phyloP scores from a whole-genome alignment of 1,140 invertebrate genomes.

The Sweltsa coloradensis region DNA sequence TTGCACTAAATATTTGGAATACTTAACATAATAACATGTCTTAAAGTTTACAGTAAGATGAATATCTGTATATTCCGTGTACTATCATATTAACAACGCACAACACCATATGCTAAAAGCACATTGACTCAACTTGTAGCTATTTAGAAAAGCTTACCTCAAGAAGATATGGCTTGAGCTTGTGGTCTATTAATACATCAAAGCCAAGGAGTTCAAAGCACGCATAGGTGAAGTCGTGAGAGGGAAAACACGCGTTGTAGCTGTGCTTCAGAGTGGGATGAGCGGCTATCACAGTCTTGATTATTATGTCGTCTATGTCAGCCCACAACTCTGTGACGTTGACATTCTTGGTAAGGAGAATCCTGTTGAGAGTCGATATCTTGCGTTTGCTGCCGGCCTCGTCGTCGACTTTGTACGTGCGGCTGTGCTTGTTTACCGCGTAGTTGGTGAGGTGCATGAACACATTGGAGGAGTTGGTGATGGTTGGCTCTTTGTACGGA shows the following conservation, averaged over 20 bases:
- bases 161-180: slow-evolving; percentile 71
- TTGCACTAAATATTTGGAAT: too few relatives aligned
- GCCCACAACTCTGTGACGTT: slow-evolving; percentile 63
- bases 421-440: slow-evolving; percentile 83
- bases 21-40: too few relatives aligned
- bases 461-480: slow-evolving; percentile 66
- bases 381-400: slow-evolving; percentile 75
- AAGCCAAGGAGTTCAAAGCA: slow-evolving; percentile 86
- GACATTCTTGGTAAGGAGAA: slow-evolving; percentile 52
- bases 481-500: slow-evolving; percentile 66
- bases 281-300: slow-evolving; percentile 78
- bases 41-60: too few relatives aligned
- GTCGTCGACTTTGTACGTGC: slow-evolving; percentile 60
- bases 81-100: too few relatives aligned
- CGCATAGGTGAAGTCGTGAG: slow-evolving; percentile 67
- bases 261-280: slow-evolving; percentile 76
- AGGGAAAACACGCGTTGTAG: slow-evolving; percentile 77
- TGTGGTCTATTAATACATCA: slow-evolving; percentile 74
- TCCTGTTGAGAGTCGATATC: slow-evolving; percentile 67
- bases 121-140: too few relatives aligned
- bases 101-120: too few relatives aligned
- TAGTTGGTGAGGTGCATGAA: slow-evolving; percentile 99
- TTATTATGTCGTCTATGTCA: slow-evolving; percentile 79
- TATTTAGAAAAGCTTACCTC: too few relatives aligned
- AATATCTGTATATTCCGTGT: too few relatives aligned